phyloP scores from a whole-genome alignment of 2,797 vertebrate genomes.

The Parotocinclus haroldoi region DNA sequence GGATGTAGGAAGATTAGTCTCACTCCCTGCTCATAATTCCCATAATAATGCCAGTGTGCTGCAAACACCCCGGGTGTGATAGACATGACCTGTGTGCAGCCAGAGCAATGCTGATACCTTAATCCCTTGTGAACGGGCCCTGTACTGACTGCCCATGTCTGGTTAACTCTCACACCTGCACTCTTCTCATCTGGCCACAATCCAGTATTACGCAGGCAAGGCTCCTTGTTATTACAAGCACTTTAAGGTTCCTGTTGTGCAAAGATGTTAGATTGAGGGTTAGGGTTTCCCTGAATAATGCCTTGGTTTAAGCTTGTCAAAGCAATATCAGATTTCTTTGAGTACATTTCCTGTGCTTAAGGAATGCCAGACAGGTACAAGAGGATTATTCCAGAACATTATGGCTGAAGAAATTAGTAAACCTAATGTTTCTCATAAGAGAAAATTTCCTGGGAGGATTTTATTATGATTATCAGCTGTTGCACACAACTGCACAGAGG shows the following conservation, averaged over 20 bases:
- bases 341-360: constrained; percentile 39
- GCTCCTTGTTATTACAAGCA: constrained; percentile 48
- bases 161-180: constrained; percentile 47
- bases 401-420: constrained; percentile 28
- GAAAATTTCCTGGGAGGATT: constrained; percentile 27
- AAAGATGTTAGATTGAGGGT: constrained; percentile 47
- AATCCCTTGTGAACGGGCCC: constrained; percentile 48
- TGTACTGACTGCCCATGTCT: constrained; percentile 9
- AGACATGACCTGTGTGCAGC: constrained; percentile 44
- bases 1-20: constrained; percentile 40
- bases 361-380: constrained; percentile 30
- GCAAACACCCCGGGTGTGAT: constrained; percentile 29
- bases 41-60: constrained; percentile 22
- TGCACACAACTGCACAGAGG: constrained; percentile 13
- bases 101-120: constrained; percentile 46
- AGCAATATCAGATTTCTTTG: constrained; percentile 39
- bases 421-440: background rate
- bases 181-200: constrained; percentile 46
- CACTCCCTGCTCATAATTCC: constrained; percentile 24
- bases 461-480: constrained; percentile 34
- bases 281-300: constrained; percentile 51
- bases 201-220: constrained; percentile 47
- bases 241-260: constrained; percentile 38
- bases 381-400: constrained; percentile 35
- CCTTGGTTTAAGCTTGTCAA: constrained; percentile 41